Evolutionary conservation across 2,113 vertebrate species (phyloP).

Genomic region (Thermophis baileyi): DNA sequence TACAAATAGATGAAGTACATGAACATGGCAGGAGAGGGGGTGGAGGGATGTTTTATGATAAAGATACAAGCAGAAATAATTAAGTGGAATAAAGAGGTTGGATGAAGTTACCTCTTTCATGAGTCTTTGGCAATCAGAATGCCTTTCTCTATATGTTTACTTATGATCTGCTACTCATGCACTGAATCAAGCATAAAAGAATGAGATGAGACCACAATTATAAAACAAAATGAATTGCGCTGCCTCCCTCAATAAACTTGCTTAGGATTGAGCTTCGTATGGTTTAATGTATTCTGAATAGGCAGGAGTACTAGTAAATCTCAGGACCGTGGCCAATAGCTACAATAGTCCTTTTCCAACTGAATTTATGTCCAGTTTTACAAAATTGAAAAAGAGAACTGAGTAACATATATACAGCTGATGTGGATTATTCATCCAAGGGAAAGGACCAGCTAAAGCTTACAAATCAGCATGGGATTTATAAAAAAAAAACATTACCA

Average conservation of each 20-base stretch:
- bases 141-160: background rate
- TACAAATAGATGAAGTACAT: background rate
- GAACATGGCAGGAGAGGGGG: background rate
- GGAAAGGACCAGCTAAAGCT: background rate
- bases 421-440: background rate
- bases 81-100: background rate
- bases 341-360: background rate
- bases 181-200: background rate
- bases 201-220: background rate
- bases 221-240: background rate
- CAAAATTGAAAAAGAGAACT: background rate
- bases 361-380: background rate
- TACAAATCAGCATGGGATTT: background rate
- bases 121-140: background rate
- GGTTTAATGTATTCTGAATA: background rate
- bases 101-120: background rate
- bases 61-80: background rate
- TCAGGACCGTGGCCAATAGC: background rate
- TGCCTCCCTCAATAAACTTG: background rate
- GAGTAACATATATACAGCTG: background rate
- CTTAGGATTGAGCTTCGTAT: background rate
- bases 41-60: background rate
- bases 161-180: background rate
- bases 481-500: background rate
- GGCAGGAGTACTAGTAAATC: background rate